These are phyloP conservation scores for Neolamprologus ventralis DNA, from an alignment of 2,113 vertebrate species.

Conservation along the genomic window DNA sequence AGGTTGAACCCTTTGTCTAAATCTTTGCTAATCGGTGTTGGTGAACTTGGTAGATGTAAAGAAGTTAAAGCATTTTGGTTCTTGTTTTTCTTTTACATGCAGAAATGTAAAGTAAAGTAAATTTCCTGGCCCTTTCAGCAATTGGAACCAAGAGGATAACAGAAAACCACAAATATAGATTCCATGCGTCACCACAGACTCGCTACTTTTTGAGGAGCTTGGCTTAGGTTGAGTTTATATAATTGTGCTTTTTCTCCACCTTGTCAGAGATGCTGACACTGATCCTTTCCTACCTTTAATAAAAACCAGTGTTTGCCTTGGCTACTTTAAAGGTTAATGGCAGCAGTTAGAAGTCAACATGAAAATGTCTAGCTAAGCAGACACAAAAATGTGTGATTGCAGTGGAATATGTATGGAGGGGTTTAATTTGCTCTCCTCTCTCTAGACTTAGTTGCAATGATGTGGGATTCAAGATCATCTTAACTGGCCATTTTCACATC, in stretches of 20 bases:
- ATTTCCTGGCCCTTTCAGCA: background rate
- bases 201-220: background rate
- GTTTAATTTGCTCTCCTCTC: background rate
- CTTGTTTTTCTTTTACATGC: background rate
- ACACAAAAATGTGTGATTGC: background rate
- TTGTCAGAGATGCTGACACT: slow-evolving; percentile 29
- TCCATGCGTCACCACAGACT: background rate
- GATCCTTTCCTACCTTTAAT: slow-evolving; percentile 10
- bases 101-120: background rate
- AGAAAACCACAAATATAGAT: background rate
- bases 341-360: background rate
- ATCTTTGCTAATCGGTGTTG: background rate
- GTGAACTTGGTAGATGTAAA: background rate
- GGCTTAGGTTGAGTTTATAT: background rate
- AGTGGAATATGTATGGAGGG: background rate
- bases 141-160: background rate
- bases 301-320: slow-evolving; percentile 22
- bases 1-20: background rate
- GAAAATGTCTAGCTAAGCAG: slow-evolving; percentile 16
- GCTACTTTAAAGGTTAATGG: slow-evolving; percentile 15
- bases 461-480: background rate
- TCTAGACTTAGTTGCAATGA: background rate
- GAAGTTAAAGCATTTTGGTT: background rate
- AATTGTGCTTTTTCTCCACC: slow-evolving; percentile 10
- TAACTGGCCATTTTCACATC: background rate